These are phyloP conservation scores for Columbina picui DNA, from an alignment of 2,113 vertebrate species.

Conservation along the genomic window DNA sequence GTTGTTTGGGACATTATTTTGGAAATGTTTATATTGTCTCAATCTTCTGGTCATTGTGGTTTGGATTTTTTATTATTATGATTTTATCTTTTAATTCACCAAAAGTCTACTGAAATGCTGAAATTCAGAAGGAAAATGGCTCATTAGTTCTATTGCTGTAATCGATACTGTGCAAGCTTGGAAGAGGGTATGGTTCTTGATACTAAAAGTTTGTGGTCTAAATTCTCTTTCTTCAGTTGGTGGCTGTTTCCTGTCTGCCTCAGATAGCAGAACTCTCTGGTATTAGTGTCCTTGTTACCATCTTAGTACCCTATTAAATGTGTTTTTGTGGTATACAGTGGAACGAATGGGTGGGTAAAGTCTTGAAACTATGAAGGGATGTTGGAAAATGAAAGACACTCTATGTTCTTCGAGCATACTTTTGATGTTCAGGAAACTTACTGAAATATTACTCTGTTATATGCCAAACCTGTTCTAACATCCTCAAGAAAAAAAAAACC, in stretches of 20 bases:
- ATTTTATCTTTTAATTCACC: background rate
- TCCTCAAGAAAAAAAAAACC: background rate
- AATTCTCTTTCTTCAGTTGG: background rate
- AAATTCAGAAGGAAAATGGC: background rate
- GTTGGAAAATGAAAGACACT: background rate
- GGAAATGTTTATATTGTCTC: background rate
- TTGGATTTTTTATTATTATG: background rate
- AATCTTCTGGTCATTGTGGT: background rate
- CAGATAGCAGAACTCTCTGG: constrained; percentile 13
- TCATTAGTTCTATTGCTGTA: background rate
- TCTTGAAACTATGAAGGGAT: background rate
- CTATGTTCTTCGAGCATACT: background rate
- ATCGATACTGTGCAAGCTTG: background rate
- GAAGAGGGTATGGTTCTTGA: background rate
- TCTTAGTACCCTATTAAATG: background rate
- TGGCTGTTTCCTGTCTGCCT: background rate
- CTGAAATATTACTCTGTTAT: background rate
- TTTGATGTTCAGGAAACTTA: background rate
- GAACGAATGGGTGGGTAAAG: background rate
- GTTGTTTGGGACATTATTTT: background rate
- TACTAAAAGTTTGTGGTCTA: background rate
- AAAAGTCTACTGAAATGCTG: background rate
- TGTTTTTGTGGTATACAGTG: background rate
- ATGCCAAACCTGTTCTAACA: background rate
- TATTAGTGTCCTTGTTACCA: background rate